Percentiles rank a stretch among this genome's conserved stretches.
Conservation (phyloP, 1,140 invertebrate genomes). For the Diploscapter pachys region DNA sequence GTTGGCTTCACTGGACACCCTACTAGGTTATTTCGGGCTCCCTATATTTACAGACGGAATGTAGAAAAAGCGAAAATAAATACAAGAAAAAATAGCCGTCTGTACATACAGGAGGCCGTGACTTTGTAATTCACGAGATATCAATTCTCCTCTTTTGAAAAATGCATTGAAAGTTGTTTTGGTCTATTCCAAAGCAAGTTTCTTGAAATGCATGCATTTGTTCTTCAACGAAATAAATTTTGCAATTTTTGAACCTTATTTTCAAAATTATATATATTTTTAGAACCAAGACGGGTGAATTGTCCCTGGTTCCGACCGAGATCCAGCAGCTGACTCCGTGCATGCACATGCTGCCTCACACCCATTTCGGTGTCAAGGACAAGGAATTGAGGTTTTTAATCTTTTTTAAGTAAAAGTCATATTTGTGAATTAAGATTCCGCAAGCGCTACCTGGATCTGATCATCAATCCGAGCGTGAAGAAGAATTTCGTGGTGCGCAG, state of each 20-base stretch:
- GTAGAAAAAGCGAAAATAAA: too few species aligned
- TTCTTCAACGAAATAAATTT: too few species aligned
- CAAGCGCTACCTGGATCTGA: slow-evolving; percentile 93
- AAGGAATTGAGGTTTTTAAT: slow-evolving; percentile 64
- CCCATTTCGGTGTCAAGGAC: slow-evolving; percentile 95
- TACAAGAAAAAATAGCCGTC: too few species aligned
- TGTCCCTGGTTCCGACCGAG: slow-evolving; percentile 83
- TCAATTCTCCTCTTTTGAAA: too few species aligned
- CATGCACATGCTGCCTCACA: slow-evolving; percentile 92
- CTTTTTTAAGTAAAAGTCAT: neutral
- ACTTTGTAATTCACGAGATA: too few species aligned
- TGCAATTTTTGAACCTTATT: too few species aligned
- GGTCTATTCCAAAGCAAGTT: too few species aligned
- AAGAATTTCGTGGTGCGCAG: slow-evolving; percentile 83
- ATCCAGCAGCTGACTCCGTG: slow-evolving; percentile 87
- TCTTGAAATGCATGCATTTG: too few species aligned
- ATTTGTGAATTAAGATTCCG: slow-evolving; percentile 69
- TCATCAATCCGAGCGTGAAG: slow-evolving; percentile 84
- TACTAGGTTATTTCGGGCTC: neutral
- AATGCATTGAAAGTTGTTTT: too few species aligned
- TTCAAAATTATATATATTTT: too few species aligned
- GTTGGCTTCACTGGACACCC: slow-evolving; percentile 79
- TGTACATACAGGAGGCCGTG: too few species aligned
- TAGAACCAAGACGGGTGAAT: slow-evolving; percentile 85
- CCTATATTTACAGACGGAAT: too few species aligned